phyloP scores from a whole-genome alignment of 2,113 vertebrate species.

The Prunella fulvescens region DNA sequence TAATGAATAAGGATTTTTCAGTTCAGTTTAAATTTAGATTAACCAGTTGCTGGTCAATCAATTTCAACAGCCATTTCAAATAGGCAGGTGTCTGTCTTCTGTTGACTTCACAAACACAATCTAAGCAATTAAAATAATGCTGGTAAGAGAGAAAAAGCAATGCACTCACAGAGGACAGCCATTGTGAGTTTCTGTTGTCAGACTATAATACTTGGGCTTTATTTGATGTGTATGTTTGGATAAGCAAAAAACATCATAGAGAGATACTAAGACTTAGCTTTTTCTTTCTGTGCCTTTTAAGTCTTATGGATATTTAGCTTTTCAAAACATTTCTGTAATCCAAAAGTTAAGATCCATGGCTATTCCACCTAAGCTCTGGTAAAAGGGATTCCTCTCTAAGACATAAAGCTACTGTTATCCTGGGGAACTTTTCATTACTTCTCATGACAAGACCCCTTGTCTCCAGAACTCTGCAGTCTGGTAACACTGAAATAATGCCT shows the following conservation, averaged over 20 bases:
- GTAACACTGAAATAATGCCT: not conserved
- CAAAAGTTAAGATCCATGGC: not conserved
- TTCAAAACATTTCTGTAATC: not conserved
- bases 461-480: not conserved
- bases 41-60: not conserved
- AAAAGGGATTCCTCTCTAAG: not conserved
- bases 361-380: not conserved
- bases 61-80: not conserved
- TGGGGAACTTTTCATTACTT: not conserved
- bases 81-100: not conserved
- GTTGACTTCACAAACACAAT: not conserved
- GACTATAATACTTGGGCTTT: not conserved
- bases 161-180: not conserved
- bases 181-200: not conserved
- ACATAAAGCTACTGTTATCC: not conserved
- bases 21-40: not conserved
- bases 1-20: not conserved
- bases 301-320: not conserved
- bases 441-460: rapidly evolving
- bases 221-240: not conserved
- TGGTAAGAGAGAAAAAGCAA: not conserved
- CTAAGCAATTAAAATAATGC: not conserved
- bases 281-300: not conserved
- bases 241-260: not conserved
- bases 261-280: not conserved